phyloP scores from a whole-genome alignment of 2,888 invertebrate species.

The Parochlus steinenii region DNA sequence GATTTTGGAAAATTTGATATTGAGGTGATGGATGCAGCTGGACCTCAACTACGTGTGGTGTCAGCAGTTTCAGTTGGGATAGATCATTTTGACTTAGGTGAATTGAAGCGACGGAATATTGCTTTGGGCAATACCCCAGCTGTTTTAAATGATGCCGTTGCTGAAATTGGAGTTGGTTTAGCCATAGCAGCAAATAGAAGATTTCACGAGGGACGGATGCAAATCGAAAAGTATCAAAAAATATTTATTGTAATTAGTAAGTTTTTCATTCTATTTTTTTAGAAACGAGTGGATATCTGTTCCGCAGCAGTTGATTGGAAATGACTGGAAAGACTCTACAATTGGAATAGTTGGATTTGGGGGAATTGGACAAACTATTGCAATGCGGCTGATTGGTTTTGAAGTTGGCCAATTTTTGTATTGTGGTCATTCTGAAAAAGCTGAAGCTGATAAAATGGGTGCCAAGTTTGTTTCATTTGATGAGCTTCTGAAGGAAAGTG shows the following conservation, averaged over 20 bases:
- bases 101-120: slow-evolving; percentile 45
- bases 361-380: slow-evolving; percentile 50
- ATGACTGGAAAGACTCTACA: slow-evolving; percentile 50
- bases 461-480: slow-evolving; percentile 50
- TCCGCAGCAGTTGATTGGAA: slow-evolving; percentile 54
- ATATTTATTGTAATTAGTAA: too few species aligned
- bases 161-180: slow-evolving; percentile 57
- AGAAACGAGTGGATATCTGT: slow-evolving; percentile 46
- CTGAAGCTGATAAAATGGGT: slow-evolving; percentile 38
- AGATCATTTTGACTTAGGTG: slow-evolving; percentile 55
- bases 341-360: slow-evolving; percentile 65
- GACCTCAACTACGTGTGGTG: slow-evolving; percentile 48
- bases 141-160: slow-evolving; percentile 51
- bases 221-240: too few species aligned
- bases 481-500: slow-evolving; percentile 47
- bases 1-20: background rate
- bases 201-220: slow-evolving; percentile 52
- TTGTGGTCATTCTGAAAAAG: slow-evolving; percentile 43
- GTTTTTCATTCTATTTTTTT: too few species aligned
- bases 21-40: background rate
- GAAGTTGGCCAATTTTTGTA: slow-evolving; percentile 49
- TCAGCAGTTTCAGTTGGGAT: slow-evolving; percentile 65
- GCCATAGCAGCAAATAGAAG: slow-evolving; percentile 51
- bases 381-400: slow-evolving; percentile 48
- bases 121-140: slow-evolving; percentile 54